Evolutionary conservation across 2,888 invertebrate species (phyloP).

Genomic region (Bembecia ichneumoniformis): DNA sequence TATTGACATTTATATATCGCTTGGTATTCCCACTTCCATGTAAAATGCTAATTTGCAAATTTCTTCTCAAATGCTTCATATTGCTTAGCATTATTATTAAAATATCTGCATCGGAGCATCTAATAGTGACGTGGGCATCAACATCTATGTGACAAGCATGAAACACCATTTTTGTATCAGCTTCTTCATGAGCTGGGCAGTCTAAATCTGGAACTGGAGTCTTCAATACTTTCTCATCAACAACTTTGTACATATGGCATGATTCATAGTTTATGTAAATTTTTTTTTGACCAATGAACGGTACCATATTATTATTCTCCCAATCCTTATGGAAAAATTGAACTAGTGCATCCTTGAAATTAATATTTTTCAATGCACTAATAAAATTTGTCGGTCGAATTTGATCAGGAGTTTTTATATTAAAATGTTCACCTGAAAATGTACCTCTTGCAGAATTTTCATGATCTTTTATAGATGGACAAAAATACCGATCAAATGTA

Average conservation of each 20-base stretch:
- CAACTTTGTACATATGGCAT: slow-evolving; percentile 7
- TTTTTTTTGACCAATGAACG: slow-evolving; percentile 8
- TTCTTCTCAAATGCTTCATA: slow-evolving; percentile 6
- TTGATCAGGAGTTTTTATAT: slow-evolving; percentile 12
- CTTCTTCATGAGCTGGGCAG: slow-evolving; percentile 5
- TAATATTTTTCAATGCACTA: slow-evolving; percentile 13
- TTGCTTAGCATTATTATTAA: slow-evolving; percentile 9
- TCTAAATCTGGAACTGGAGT: background rate
- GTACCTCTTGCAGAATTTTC: slow-evolving; percentile 10
- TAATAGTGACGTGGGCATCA: slow-evolving; percentile 3
- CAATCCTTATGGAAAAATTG: slow-evolving; percentile 12
- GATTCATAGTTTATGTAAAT: slow-evolving; percentile 12
- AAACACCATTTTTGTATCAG: slow-evolving; percentile 6
- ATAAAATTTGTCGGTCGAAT: slow-evolving; percentile 10
- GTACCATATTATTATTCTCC: slow-evolving; percentile 8
- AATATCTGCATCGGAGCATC: slow-evolving; percentile 9
- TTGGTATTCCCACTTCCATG: slow-evolving; percentile 12
- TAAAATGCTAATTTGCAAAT: slow-evolving; percentile 12
- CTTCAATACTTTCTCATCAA: slow-evolving; percentile 4
- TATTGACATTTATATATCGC: slow-evolving; percentile 13
- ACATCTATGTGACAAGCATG: slow-evolving; percentile 3
- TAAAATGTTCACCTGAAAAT: slow-evolving; percentile 5
- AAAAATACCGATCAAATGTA: slow-evolving; percentile 15
- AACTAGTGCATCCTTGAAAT: slow-evolving; percentile 14
- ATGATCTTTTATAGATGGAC: slow-evolving; percentile 17